These are phyloP conservation scores for Diarsia mendica DNA, from an alignment of 2,888 invertebrate species.

Conservation along the genomic window DNA sequence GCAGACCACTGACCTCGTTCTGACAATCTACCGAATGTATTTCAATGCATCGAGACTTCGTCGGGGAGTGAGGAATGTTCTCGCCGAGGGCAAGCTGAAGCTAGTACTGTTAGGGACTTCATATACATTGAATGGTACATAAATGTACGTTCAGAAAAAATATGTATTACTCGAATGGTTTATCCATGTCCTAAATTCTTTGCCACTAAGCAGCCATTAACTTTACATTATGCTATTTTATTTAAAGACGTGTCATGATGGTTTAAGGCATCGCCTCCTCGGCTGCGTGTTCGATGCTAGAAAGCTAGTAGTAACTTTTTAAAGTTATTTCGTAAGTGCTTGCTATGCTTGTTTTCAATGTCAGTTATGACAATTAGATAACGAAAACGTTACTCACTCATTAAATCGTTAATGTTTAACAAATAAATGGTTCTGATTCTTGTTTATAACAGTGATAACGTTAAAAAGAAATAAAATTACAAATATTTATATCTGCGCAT, in stretches of 20 bases:
- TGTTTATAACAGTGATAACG: background rate
- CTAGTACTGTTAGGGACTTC: background rate
- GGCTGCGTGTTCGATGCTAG: background rate
- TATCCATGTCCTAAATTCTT: background rate
- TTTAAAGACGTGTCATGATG: background rate
- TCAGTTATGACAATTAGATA: background rate
- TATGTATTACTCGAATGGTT: background rate
- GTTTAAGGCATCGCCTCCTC: background rate
- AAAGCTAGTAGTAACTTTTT: background rate
- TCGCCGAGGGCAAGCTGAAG: background rate
- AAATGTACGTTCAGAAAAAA: background rate
- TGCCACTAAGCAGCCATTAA: background rate
- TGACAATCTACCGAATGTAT: slow-evolving; percentile 19
- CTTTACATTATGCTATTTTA: background rate
- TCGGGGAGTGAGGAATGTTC: slow-evolving; percentile 7
- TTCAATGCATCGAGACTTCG: background rate
- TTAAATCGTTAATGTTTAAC: background rate
- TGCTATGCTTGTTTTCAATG: background rate
- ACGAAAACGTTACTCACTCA: background rate
- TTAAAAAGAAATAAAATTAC: no score
- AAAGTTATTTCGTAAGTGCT: background rate
- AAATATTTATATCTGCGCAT: background rate
- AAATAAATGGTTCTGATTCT: background rate
- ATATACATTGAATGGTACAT: background rate
- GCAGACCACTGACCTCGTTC: slow-evolving; percentile 36